Evolutionary conservation across 2,888 invertebrate species (phyloP), one percentile per base, ranked within the genome.

Genomic region (Agrochola lychnidis): DNA sequence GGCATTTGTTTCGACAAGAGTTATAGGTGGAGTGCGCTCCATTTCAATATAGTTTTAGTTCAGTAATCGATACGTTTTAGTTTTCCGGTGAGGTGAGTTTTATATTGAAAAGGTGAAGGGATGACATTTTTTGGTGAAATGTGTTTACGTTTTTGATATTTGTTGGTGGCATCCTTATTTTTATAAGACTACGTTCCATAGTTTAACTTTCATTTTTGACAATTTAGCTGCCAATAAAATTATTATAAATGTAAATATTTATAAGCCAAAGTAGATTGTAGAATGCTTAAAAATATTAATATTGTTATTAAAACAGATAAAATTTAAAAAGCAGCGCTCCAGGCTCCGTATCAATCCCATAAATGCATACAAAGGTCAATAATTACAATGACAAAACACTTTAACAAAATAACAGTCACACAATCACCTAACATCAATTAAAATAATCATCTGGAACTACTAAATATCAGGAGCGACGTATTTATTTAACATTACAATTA

Each of bases 1-100:
- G 89, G 90, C 91, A 91, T 91, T 92, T 92, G 92, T 93, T 92
- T 90, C 89, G 91, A 89, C 86, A 88, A 92, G 91, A 92, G 89
- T 92, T 92, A 92, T 90, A 88, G 90, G 87, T 89, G 87, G 90
- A 91, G 88, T 91, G 83, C 90, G 88, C 84, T 85, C 87, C 87
- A 89, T 90, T 92, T 92, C 92, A 90, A 91, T 92, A 90, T 88
- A 88, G 86, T 89, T 88, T 86, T 84, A 85, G 84, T 85, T 87
- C 72, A 82, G 81, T 84, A 81, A 85, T 85, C 85, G 81, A 85
- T 87, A 86, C 73, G 76, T 84, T 85, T 79, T 73, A 76, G 74
- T 80, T 77, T 69, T 69, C 78, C 79, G 79, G 67, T 67, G 77
- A 78, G 78, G 79, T 79, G 77, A 42, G 76, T 79, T 77, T 76